Percentiles rank a stretch among this genome's conserved stretches.
These are phyloP conservation scores for Aphelinus atriplicis DNA, from an alignment of 1,140 invertebrate species.

Conservation along the genomic window DNA sequence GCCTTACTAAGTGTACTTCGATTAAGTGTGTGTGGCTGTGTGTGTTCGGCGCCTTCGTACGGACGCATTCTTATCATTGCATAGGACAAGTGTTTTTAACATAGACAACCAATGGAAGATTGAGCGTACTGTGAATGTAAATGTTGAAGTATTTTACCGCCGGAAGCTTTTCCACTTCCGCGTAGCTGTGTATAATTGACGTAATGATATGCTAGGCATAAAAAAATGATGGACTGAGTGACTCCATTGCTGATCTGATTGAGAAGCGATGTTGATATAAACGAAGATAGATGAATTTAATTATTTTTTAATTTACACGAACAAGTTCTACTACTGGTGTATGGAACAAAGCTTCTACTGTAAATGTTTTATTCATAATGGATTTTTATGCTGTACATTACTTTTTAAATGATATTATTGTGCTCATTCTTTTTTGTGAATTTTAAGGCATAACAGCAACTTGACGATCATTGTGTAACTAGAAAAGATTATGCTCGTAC, in stretches of 20 bases:
- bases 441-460: constrained; percentile 31
- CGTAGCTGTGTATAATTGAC: constrained; percentile 25
- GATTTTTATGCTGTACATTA: constrained; percentile 38
- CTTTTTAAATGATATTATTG: constrained; percentile 18
- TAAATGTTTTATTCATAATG: constrained; percentile 39
- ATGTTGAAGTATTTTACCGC: constrained; percentile 35
- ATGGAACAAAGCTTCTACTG: constrained; percentile 31
- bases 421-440: constrained; percentile 7
- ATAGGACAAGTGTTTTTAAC: constrained; percentile 17
- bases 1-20: constrained; percentile 60
- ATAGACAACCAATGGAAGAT: not conserved
- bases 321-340: constrained; percentile 33
- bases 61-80: constrained; percentile 24
- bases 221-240: constrained; percentile 19
- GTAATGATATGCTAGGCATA: constrained; percentile 16
- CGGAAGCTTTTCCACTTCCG: constrained; percentile 25
- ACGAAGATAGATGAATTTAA: constrained; percentile 19
- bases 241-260: constrained; percentile 32
- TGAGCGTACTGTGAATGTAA: constrained; percentile 29
- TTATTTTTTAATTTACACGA: constrained; percentile 38
- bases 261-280: constrained; percentile 23
- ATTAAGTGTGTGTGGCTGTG: constrained; percentile 23
- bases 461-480: constrained; percentile 36
- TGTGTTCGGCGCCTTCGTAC: constrained; percentile 20
- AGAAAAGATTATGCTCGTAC: not conserved